Evolutionary conservation across 2,888 invertebrate genomes (phyloP).

Genomic region (Myopa tessellatipennis): DNA sequence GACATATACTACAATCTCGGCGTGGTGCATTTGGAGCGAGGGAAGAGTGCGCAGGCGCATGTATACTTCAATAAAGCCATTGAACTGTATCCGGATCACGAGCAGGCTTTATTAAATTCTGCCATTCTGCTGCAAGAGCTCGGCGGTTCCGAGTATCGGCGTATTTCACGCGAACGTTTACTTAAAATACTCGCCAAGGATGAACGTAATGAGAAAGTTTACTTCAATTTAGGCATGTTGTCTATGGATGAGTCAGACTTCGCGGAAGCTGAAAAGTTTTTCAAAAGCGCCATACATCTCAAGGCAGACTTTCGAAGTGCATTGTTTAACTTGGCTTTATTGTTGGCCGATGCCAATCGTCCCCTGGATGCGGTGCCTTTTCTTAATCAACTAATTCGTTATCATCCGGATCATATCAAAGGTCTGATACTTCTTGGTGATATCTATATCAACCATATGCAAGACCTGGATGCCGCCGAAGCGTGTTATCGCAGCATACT

Average conservation of each 20-base stretch:
- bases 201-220: constrained; percentile 87
- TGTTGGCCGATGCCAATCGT: constrained; percentile 87
- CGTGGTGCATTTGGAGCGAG: constrained; percentile 93
- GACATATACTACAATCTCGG: constrained; percentile 95
- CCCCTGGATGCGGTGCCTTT: constrained; percentile 93
- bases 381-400: constrained; percentile 87
- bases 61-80: constrained; percentile 93
- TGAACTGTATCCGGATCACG: constrained; percentile 92
- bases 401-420: constrained; percentile 94
- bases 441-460: constrained; percentile 95
- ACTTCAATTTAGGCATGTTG: constrained; percentile 96
- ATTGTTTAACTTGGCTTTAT: constrained; percentile 91
- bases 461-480: constrained; percentile 94
- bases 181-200: constrained; percentile 77
- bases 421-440: constrained; percentile 93
- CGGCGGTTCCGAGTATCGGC: constrained; percentile 82
- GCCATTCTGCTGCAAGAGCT: constrained; percentile 93
- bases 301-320: constrained; percentile 93
- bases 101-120: constrained; percentile 93
- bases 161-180: constrained; percentile 83
- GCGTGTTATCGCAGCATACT: constrained; percentile 93
- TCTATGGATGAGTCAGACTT: constrained; percentile 95
- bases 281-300: constrained; percentile 86
- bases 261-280: constrained; percentile 90
- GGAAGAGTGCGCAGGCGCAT: constrained; percentile 89